Base-by-base conservation (phyloP, 2,888 invertebrate species). In the Ophonus ardosiacus region DNA sequence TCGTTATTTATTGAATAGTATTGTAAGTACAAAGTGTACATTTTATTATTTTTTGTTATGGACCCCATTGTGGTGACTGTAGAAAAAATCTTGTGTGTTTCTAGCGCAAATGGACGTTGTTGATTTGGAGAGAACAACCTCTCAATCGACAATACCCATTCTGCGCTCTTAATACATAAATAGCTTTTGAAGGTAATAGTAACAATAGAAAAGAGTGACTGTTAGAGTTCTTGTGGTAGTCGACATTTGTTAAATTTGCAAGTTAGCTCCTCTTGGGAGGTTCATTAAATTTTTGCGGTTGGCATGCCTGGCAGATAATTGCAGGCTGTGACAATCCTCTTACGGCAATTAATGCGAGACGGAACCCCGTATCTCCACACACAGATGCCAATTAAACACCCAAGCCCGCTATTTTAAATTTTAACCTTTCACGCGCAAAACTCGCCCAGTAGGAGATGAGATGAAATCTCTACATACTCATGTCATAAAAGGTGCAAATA, bases 311-410 rank as follows among this genome's bases (percentile, higher is more conserved):
- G 43, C 24, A 17, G 78, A 78, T 78, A 78, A 78, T 78, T 78
- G 78, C 78, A 78, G 57, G 57, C 78, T 78, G 31, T 31, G 78
- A 78, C 78, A 78, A 78, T 78, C 78, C 78, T 78, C 78, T 78
- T 57, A 78, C 57, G 78, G 78, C 57, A 78, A 78, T 78, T 78
- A 78, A 78, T 57, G 43, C 57, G 78, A 78, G 15, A 6, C 13
- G n/a, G 65, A n/a, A 24, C 21, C 15, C 7, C 40, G 68, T 68
- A 68, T 68, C 68, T 68, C 31, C 38, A 68, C 68, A 68, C 68
- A 68, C 68, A n/a, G 68, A 24, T 59, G 68, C 68, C 68, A 68
- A 68, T 68, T 68, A 68, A 24, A 68, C 13, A 21, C 63, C 13
- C 61, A 0, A 4, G 38, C n/a, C 65, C n/a, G 68, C 31, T 31